Percentiles rank a stretch among this genome's conserved stretches.
These are phyloP conservation scores for Tokudaia muenninki DNA, from an alignment of 2,797 vertebrate genomes.

Conservation along the genomic window DNA sequence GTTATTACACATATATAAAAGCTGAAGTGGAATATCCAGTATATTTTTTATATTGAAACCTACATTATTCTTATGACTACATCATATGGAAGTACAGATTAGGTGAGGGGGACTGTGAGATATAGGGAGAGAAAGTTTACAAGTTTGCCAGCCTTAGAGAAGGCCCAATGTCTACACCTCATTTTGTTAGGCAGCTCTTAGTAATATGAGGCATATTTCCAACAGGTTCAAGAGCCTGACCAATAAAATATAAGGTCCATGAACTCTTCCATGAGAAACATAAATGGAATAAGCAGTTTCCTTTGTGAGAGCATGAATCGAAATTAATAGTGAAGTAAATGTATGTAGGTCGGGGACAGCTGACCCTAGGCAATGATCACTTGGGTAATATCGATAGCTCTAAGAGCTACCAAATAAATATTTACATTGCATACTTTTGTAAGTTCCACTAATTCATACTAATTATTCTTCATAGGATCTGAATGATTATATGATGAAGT, in stretches of 20 bases:
- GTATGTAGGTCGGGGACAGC: neutral
- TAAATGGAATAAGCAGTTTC: neutral
- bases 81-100: neutral
- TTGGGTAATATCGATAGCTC: neutral
- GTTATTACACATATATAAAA: neutral
- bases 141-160: neutral
- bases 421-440: neutral
- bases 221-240: neutral
- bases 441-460: neutral
- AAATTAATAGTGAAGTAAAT: neutral
- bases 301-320: neutral
- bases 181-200: neutral
- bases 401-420: neutral
- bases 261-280: neutral
- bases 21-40: neutral
- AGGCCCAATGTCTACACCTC: neutral
- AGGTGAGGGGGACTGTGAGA: neutral
- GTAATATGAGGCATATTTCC: neutral
- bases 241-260: neutral
- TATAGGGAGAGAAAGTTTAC: neutral
- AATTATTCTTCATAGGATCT: neutral
- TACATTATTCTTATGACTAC: neutral
- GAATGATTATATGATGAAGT: neutral
- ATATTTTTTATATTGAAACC: neutral
- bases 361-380: neutral